Evolutionary conservation across 30 jellyfish, hydroid and myxozoan genomes (phyloP).

Genomic region (Aurelia coerulea): DNA sequence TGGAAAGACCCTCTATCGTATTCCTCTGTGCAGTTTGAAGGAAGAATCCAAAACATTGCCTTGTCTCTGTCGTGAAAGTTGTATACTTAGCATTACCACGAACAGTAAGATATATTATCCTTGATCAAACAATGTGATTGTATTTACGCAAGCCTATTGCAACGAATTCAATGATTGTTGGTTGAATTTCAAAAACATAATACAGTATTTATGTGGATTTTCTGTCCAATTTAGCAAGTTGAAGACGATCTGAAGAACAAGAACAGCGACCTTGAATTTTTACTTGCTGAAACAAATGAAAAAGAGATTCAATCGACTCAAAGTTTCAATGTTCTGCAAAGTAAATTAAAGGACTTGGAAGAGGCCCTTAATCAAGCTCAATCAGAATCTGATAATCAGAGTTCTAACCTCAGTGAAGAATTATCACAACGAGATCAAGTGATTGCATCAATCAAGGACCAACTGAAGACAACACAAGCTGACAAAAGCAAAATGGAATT

Average conservation of each 20-base stretch:
- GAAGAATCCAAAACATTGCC: too few species aligned
- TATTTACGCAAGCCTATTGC: too few species aligned
- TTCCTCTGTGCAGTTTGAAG: too few species aligned
- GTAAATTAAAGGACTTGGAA: conserved; percentile 46
- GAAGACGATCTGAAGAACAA: conserved; percentile 58
- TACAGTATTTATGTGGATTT: neutral
- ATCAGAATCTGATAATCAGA: conserved; percentile 49
- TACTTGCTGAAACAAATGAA: conserved; percentile 58
- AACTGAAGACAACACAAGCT: conserved; percentile 38
- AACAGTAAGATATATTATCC: too few species aligned
- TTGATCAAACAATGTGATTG: too few species aligned
- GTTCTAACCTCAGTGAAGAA: conserved; percentile 29
- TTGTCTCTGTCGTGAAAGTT: too few species aligned
- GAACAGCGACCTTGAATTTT: conserved; percentile 60
- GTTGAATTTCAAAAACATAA: neutral
- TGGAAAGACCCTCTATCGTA: too few species aligned
- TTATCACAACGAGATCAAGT: conserved; percentile 44
- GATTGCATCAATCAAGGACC: conserved; percentile 8
- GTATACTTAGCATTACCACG: too few species aligned
- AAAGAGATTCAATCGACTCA: conserved; percentile 64
- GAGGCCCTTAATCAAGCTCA: conserved; percentile 42
- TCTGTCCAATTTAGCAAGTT: conserved; percentile 20
- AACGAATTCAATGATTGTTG: too few species aligned
- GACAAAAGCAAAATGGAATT: conserved; percentile 53
- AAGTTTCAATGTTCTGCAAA: conserved; percentile 35